Evolutionary conservation across 2,797 vertebrate species (phyloP).

Genomic region (Trachops cirrhosus): DNA sequence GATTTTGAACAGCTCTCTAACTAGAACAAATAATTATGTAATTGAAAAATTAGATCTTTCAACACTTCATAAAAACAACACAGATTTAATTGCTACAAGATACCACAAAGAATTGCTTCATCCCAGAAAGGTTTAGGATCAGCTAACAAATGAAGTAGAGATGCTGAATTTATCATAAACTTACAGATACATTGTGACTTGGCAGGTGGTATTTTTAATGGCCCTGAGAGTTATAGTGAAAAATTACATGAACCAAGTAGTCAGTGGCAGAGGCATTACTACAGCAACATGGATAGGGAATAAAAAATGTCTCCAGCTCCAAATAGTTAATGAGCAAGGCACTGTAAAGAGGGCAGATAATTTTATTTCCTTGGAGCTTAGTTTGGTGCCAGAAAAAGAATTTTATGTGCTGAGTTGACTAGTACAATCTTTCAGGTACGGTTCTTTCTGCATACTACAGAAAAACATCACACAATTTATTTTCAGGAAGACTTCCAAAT

Average conservation of each 20-base stretch:
- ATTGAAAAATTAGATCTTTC: conserved; percentile 78
- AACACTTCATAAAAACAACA: conserved; percentile 70
- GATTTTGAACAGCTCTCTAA: conserved; percentile 71
- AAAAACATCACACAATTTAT: conserved; percentile 72
- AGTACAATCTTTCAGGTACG: conserved; percentile 66
- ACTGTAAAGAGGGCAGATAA: conserved; percentile 60
- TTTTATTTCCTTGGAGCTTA: conserved; percentile 69
- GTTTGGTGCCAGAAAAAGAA: conserved; percentile 71
- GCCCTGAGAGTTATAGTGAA: conserved; percentile 40
- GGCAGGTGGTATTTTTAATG: conserved; percentile 80
- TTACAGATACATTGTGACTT: conserved; percentile 77
- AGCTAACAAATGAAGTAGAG: conserved; percentile 75
- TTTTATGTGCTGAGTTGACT: conserved; percentile 73
- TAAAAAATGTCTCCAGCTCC: conserved; percentile 47
- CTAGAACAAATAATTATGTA: conserved; percentile 78
- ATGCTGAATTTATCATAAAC: conserved; percentile 76
- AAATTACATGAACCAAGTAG: conserved; percentile 55
- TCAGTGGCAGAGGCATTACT: not conserved
- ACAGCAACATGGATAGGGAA: conserved; percentile 20
- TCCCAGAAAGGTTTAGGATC: conserved; percentile 77
- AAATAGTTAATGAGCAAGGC: conserved; percentile 62
- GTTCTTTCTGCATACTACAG: conserved; percentile 63
- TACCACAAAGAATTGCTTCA: conserved; percentile 71
- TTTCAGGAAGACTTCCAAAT: conserved; percentile 75
- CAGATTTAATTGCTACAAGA: conserved; percentile 77